phyloP scores from a whole-genome alignment of 2,113 vertebrate genomes.

The Raja brachyura region DNA sequence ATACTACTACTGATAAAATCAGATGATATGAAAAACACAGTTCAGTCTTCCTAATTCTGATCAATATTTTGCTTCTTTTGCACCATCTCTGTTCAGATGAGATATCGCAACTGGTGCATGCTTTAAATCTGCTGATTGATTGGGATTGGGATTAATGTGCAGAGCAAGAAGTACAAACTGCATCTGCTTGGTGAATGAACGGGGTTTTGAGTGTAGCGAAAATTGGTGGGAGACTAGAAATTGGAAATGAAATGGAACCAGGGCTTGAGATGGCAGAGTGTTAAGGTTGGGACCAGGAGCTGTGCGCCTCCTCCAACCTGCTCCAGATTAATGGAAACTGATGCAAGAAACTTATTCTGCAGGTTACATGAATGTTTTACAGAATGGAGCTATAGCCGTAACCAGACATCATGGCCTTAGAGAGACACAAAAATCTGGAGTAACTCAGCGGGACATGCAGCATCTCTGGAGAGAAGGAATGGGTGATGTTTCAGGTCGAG shows the following conservation, averaged over 20 bases:
- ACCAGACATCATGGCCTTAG: not conserved
- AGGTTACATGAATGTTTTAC: not conserved
- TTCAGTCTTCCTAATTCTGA: not conserved
- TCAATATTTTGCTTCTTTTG: not conserved
- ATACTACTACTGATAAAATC: not conserved
- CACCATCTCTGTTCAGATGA: not conserved
- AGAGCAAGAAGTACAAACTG: not conserved
- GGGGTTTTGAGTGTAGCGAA: not conserved
- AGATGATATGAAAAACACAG: not conserved
- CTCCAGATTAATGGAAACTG: not conserved
- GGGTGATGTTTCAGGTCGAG: too few relatives aligned
- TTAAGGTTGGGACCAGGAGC: not conserved
- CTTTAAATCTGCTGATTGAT: not conserved
- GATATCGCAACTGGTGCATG: not conserved
- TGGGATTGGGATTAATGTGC: too few relatives aligned
- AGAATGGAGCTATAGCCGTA: not conserved
- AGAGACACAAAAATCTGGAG: too few relatives aligned
- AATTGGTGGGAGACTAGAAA: not conserved
- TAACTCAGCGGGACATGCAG: too few relatives aligned
- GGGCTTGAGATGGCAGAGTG: not conserved
- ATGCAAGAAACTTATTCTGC: not conserved
- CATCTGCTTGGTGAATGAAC: not conserved
- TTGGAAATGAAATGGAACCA: not conserved
- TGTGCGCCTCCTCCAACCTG: not conserved
- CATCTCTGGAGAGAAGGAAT: too few relatives aligned